Evolutionary conservation across 2,888 invertebrate genomes (phyloP).

Genomic region (Diaperis boleti): DNA sequence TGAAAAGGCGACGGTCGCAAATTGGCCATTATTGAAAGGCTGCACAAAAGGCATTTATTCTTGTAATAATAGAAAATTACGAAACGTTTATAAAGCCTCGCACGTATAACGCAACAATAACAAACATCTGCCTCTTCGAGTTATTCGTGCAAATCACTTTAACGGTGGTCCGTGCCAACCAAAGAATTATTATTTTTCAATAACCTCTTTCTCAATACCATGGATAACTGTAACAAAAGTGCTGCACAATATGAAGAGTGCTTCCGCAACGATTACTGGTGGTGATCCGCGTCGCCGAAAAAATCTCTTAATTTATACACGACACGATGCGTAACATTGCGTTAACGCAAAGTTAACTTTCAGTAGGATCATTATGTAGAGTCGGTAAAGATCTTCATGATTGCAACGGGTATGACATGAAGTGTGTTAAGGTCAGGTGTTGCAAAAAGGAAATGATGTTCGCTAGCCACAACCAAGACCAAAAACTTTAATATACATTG

Average conservation of each 20-base stretch:
- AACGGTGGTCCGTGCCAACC: slow-evolving; percentile 46
- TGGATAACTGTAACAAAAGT: slow-evolving; percentile 37
- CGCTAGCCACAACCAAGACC: slow-evolving; percentile 11
- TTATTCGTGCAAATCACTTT: slow-evolving; percentile 49
- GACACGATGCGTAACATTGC: slow-evolving; percentile 34
- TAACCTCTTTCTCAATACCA: slow-evolving; percentile 36
- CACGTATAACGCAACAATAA: slow-evolving; percentile 36
- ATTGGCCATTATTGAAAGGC: slow-evolving; percentile 31
- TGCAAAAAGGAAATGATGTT: slow-evolving; percentile 38
- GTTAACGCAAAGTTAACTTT: slow-evolving; percentile 27
- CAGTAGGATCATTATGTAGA: slow-evolving; percentile 28
- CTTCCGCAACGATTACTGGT: slow-evolving; percentile 14
- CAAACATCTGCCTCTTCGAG: slow-evolving; percentile 40
- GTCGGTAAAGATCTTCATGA: slow-evolving; percentile 28
- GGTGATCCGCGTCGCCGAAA: slow-evolving; percentile 18
- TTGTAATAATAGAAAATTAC: slow-evolving; percentile 19
- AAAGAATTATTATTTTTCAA: slow-evolving; percentile 46
- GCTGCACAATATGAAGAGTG: slow-evolving; percentile 30
- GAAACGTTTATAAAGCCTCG: slow-evolving; percentile 33
- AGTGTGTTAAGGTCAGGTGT: slow-evolving; percentile 42
- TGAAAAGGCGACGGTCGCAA: slow-evolving; percentile 1
- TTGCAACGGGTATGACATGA: slow-evolving; percentile 36
- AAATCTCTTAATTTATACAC: slow-evolving; percentile 29
- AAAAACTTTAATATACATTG: slow-evolving; percentile 29
- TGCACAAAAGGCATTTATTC: slow-evolving; percentile 25